Evolutionary conservation across 1,140 invertebrate species (phyloP), one percentile per base, ranked within the genome.

Genomic region (Cyrtorhinus lividipennis): DNA sequence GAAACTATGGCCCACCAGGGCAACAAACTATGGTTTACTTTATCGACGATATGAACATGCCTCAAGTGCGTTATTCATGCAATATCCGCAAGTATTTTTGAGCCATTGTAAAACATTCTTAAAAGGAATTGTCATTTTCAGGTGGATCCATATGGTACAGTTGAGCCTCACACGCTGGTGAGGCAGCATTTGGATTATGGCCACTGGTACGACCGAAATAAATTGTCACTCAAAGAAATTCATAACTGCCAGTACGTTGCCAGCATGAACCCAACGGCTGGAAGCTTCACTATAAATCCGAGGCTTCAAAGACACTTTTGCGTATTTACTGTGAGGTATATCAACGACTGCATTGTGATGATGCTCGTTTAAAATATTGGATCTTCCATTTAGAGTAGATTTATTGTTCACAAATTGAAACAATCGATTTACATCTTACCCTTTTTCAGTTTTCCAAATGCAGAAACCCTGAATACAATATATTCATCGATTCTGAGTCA

Each of bases 11-110:
- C 2, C 95, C 95, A 22, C 92, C 92, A 1, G 92, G 94, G 30
- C 94, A 85, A 68, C 94, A 95, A 74, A 88, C 85, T 0, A 75
- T 98, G n/a, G 84, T 97, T 64, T 97, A 96, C 72, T 98, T 97
- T 73, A 87, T 97, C 63, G 95, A 97, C 72, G 94, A 98, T 70
- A 88, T 97, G 85, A 98, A 98, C 72, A 97, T 97, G 93, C 93
- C 94, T 15, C 91, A 95, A 79, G 92, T 92, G 70, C 5, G 5
- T 38, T 38, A 38, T 38, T 38, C 30, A 38, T 38, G n/a, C n/a
- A n/a, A n/a, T n/a, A n/a, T n/a, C n/a, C n/a, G n/a, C n/a, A n/a
- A n/a, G n/a, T n/a, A n/a, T n/a, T n/a, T n/a, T n/a, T n/a, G n/a
- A n/a, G n/a, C n/a, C n/a, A n/a, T n/a, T n/a, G n/a, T n/a, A n/a